Conservation (phyloP, 2,888 invertebrate genomes). For the Molanna angustata region DNA sequence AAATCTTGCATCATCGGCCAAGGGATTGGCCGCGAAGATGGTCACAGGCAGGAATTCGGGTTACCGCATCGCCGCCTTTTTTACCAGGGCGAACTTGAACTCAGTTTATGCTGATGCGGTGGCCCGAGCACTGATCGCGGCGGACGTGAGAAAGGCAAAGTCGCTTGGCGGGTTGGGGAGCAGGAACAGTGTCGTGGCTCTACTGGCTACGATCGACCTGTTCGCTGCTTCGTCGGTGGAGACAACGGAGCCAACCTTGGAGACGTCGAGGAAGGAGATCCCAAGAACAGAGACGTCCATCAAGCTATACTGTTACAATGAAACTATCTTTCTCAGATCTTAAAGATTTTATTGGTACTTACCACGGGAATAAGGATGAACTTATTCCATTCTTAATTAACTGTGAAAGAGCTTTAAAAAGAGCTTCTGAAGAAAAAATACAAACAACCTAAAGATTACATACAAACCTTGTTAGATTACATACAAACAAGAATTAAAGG, state of each 20-base stretch:
- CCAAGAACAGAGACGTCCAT: too few species aligned
- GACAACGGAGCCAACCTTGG: neutral
- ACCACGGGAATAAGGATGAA: too few species aligned
- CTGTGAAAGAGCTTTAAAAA: too few species aligned
- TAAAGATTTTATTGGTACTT: too few species aligned
- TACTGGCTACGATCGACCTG: neutral
- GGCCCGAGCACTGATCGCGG: neutral
- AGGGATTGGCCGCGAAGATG: neutral
- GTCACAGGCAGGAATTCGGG: neutral
- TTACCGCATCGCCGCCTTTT: neutral
- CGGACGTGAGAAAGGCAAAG: neutral
- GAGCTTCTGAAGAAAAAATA: too few species aligned
- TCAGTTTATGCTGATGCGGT: neutral
- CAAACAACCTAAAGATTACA: too few species aligned
- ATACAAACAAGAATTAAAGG: too few species aligned
- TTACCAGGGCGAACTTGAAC: neutral
- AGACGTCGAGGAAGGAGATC: neutral
- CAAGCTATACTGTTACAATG: too few species aligned
- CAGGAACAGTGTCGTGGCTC: neutral
- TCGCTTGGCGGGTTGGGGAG: neutral
- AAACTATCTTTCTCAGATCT: too few species aligned
- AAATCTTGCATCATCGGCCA: neutral
- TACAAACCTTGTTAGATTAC: too few species aligned
- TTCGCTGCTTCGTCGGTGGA: neutral
- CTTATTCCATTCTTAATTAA: too few species aligned